These are phyloP conservation scores for Eulithis testata DNA, from an alignment of 2,888 invertebrate genomes.

Conservation along the genomic window DNA sequence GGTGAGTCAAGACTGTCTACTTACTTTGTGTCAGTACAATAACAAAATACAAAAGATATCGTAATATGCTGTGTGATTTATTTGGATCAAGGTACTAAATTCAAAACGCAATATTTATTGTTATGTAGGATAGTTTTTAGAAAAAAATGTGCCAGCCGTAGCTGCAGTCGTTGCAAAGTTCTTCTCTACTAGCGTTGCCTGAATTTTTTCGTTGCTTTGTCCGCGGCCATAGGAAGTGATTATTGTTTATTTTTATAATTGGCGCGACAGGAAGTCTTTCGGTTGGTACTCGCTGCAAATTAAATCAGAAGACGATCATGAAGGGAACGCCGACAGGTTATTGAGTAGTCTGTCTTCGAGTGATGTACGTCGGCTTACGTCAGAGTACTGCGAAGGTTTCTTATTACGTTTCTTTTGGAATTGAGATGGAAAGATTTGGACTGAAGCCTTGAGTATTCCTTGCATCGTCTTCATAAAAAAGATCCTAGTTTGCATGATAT, in stretches of 20 bases:
- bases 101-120: too few relatives aligned
- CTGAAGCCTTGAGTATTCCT: background rate
- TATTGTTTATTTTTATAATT: constrained; percentile 82
- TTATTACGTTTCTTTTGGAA: constrained; percentile 49
- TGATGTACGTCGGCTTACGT: constrained; percentile 53
- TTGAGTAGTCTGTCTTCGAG: constrained; percentile 51
- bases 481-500: background rate
- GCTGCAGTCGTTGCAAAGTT: background rate
- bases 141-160: background rate
- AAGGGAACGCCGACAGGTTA: constrained; percentile 62
- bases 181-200: constrained; percentile 14
- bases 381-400: constrained; percentile 39
- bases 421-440: constrained; percentile 38
- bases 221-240: constrained; percentile 72
- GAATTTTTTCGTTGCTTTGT: constrained; percentile 29
- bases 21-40: too few relatives aligned
- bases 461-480: too few relatives aligned
- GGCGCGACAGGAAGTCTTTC: constrained; percentile 71
- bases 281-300: constrained; percentile 44
- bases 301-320: constrained; percentile 66
- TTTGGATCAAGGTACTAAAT: too few relatives aligned
- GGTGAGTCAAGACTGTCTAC: background rate
- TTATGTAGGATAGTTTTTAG: background rate
- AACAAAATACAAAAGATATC: too few relatives aligned
- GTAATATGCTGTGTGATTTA: too few relatives aligned